Conservation (phyloP, 2,797 vertebrate genomes). For the Trichosurus vulpecula region DNA sequence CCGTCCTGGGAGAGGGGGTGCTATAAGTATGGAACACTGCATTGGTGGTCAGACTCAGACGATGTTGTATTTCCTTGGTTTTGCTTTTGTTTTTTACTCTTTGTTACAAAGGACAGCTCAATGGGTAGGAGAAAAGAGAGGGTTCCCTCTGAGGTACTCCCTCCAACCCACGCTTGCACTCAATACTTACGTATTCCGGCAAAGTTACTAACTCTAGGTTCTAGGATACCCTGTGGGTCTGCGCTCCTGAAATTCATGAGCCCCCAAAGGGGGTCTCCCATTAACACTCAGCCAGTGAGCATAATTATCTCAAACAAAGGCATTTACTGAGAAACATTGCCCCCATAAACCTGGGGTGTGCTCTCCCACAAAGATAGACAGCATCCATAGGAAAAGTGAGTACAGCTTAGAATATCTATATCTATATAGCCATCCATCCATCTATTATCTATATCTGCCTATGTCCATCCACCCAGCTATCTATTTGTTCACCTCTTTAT, state of each 20-base stretch:
- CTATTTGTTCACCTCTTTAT: background rate
- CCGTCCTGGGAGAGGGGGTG: no score
- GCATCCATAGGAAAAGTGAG: background rate
- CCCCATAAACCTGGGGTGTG: background rate
- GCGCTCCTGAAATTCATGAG: background rate
- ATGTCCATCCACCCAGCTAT: background rate
- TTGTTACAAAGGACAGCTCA: background rate
- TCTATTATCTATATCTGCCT: background rate
- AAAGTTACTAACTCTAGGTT: background rate
- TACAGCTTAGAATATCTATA: background rate
- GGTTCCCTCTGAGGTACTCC: background rate
- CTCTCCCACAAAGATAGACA: background rate
- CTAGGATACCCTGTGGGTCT: background rate
- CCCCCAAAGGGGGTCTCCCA: background rate
- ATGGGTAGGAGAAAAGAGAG: background rate
- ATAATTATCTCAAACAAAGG: background rate
- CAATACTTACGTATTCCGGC: background rate
- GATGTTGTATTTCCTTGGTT: background rate
- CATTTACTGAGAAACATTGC: background rate
- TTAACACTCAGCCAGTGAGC: background rate
- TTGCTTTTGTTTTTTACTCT: background rate
- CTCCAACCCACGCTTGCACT: background rate
- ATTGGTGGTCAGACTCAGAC: background rate
- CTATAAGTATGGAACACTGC: background rate
- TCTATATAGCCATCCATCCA: no score